Conservation (phyloP, 2,797 vertebrate genomes). For the Centropyge bicolor region DNA sequence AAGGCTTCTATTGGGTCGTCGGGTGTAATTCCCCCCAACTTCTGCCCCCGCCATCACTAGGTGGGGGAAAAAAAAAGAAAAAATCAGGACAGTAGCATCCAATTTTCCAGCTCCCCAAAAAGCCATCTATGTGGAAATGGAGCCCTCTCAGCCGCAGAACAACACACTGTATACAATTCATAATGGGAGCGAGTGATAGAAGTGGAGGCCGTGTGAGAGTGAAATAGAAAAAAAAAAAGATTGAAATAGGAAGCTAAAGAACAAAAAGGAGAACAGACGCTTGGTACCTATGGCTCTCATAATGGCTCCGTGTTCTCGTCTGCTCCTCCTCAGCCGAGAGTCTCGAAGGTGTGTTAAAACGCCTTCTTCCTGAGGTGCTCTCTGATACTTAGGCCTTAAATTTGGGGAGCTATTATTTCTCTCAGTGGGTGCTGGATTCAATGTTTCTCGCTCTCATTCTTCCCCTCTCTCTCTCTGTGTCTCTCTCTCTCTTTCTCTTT, state of each 20-base stretch:
- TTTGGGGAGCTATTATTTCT: conserved; percentile 76
- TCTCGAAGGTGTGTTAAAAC: conserved; percentile 71
- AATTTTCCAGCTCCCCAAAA: conserved; percentile 72
- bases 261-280: conserved; percentile 28
- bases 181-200: conserved; percentile 54
- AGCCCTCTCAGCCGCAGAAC: conserved; percentile 64
- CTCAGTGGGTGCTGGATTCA: conserved; percentile 65
- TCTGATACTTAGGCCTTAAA: conserved; percentile 64
- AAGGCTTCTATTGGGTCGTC: conserved; percentile 57
- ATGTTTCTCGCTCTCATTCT: conserved; percentile 41
- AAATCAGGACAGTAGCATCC: conserved; percentile 63
- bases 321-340: conserved; percentile 47
- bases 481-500: conserved; percentile 31
- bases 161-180: conserved; percentile 66
- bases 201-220: conserved; percentile 28
- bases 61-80: neutral
- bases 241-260: conserved; percentile 47
- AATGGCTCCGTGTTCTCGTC: conserved; percentile 51
- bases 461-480: conserved; percentile 7
- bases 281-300: conserved; percentile 45
- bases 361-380: conserved; percentile 58
- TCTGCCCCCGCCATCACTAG: conserved; percentile 30
- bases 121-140: conserved; percentile 80
- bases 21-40: conserved; percentile 66
- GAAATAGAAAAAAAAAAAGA: conserved; percentile 31